phyloP scores from a whole-genome alignment of 2,888 invertebrate genomes.

The Sarcophaga carnaria region DNA sequence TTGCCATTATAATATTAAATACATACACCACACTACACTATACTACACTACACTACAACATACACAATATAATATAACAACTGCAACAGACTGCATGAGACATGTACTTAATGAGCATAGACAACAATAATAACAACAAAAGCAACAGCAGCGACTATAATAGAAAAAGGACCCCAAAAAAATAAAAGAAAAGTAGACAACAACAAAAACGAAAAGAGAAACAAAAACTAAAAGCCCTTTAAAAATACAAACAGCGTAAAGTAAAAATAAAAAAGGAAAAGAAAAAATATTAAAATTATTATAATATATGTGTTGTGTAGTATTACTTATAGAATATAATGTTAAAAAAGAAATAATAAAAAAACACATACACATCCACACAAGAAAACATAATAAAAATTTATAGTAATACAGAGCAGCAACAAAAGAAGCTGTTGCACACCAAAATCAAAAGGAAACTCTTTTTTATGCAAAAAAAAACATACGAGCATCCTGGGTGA shows the following conservation, averaged over 20 bases:
- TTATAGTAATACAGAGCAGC: neutral
- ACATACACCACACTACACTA: neutral
- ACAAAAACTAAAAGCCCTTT: neutral
- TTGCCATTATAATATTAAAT: conserved; percentile 31
- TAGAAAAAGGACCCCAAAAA: conserved; percentile 13
- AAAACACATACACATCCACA: neutral
- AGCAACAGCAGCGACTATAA: neutral
- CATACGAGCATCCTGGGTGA: neutral
- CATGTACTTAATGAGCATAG: conserved; percentile 12
- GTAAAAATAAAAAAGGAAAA: neutral
- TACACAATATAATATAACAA: conserved; percentile 5
- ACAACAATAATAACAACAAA: conserved; percentile 33
- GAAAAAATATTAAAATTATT: neutral
- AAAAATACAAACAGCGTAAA: neutral
- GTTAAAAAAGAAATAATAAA: neutral
- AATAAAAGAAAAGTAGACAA: conserved; percentile 22
- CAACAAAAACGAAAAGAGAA: neutral
- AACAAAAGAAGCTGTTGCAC: conserved; percentile 27
- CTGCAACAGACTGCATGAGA: conserved; percentile 27
- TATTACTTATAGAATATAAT: conserved; percentile 15
- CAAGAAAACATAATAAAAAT: neutral
- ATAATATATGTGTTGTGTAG: conserved; percentile 7
- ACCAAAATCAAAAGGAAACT: neutral
- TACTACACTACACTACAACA: neutral
- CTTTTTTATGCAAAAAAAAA: neutral